Base-by-base conservation (phyloP, 2,113 vertebrate species). In the Cricetomys ansorgei region DNA sequence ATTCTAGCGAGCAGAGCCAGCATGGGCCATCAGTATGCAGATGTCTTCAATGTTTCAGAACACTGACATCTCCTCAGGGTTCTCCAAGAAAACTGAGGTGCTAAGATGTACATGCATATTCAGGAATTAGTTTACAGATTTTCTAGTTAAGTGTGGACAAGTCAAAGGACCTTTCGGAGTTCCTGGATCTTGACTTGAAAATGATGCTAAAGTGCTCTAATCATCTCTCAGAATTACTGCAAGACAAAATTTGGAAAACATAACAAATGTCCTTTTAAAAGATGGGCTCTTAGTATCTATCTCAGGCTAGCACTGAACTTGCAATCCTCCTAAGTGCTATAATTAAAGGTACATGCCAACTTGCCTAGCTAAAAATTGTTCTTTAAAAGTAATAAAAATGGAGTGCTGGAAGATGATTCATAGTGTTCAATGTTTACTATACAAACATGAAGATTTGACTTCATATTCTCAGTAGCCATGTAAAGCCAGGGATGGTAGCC, bases 371-470 rank as follows among this genome's bases (percentile, higher is more conserved):
- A 50, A 25, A 65, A 62, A 45, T n/a, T 59, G 53, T 23, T 72
- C 88, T 80, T 90, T 94, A 79, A 88, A 96, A 88, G 40, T 72
- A 73, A 92, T 27, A n/a, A 85, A 87, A 70, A 31, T 50, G 31
- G 34, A 17, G 0, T n/a, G 11, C 15, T 45, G 29, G 43, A 8
- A 12, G n/a, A 83, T 83, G 55, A 59, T 12, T 29, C 3, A 3
- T 17, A 43, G 25, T 43, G 3, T 45, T 64, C 7, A 64, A 57
- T 11, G 25, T 4, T 84, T 84, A 62, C 40, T 40, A 21, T 11
- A 27, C 7, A 84, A 31, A 62, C 8, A 9, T 29, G 40, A 64
- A 43, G 17, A 43, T 25, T 43, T 84, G n/a, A 31, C 55, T 83
- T 62, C n/a, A 25, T 5, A 29, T 64, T 43, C n/a, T 7, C 3